Percentiles rank a stretch among this genome's conserved stretches.
Evolutionary conservation across 2,797 vertebrate genomes (phyloP).

Genomic region (Spondyliosoma cantharus): DNA sequence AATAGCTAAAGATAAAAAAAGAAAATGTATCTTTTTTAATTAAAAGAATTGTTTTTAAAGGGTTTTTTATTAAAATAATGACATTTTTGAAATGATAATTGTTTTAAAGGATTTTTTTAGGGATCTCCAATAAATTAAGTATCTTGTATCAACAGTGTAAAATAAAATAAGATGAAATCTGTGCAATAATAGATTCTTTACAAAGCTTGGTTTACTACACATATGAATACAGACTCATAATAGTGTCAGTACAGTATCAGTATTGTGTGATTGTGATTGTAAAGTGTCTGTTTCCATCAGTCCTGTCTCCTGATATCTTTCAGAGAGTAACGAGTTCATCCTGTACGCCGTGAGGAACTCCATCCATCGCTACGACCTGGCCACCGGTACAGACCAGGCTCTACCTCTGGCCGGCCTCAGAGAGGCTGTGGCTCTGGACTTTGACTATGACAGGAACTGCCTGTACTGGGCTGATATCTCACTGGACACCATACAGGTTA

Average conservation of each 20-base stretch:
- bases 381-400: slow-evolving; percentile 90
- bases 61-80: too few species aligned
- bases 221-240: background rate
- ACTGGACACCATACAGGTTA: slow-evolving; percentile 91
- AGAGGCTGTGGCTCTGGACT: slow-evolving; percentile 95
- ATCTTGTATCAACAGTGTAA: background rate
- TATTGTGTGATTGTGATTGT: background rate
- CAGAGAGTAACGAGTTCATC: slow-evolving; percentile 98
- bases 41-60: too few species aligned
- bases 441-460: slow-evolving; percentile 96
- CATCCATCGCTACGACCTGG: slow-evolving; percentile 95
- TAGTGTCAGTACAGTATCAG: background rate
- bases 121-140: too few species aligned
- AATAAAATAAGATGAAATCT: background rate
- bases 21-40: too few species aligned
- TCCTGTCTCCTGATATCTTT: slow-evolving; percentile 15
- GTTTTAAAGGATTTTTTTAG: too few species aligned
- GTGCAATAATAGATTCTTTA: background rate
- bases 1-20: background rate
- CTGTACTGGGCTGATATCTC: slow-evolving; percentile 99
- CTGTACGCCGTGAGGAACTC: slow-evolving; percentile 93
- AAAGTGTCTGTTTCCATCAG: background rate
- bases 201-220: background rate
- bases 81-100: too few species aligned
- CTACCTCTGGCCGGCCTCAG: slow-evolving; percentile 91